A percentile compares a stretch with the other conserved stretches of the same genome.
phyloP scores from a whole-genome alignment of 2,888 invertebrate genomes.

The Drosophila mimica region DNA sequence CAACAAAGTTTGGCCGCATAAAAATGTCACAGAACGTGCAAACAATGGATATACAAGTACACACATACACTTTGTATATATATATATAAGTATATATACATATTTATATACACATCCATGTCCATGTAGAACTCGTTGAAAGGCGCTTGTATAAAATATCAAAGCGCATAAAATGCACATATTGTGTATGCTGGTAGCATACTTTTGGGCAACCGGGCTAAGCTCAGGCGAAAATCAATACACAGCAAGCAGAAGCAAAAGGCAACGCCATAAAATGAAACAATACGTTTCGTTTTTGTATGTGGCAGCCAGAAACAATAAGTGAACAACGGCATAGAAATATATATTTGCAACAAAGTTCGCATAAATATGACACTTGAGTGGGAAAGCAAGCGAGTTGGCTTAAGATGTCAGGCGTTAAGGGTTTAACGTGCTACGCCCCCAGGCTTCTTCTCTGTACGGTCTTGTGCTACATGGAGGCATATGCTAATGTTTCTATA shows the following conservation, averaged over 20 bases:
- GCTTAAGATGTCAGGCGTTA: slow-evolving; percentile 27
- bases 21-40: slow-evolving; percentile 77
- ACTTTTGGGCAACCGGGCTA: slow-evolving; percentile 48
- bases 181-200: slow-evolving; percentile 59
- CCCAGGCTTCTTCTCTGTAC: neutral
- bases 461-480: slow-evolving; percentile 9
- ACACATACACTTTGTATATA: slow-evolving; percentile 24
- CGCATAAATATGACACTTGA: slow-evolving; percentile 60
- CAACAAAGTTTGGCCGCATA: slow-evolving; percentile 77
- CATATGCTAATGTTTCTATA: slow-evolving; percentile 21
- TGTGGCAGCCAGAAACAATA: slow-evolving; percentile 32
- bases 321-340: slow-evolving; percentile 24
- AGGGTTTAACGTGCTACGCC: slow-evolving; percentile 26
- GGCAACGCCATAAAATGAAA: slow-evolving; percentile 42
- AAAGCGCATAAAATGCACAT: slow-evolving; percentile 75
- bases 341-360: slow-evolving; percentile 54
- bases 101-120: neutral
- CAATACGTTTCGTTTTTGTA: slow-evolving; percentile 27
- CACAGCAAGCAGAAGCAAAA: slow-evolving; percentile 34
- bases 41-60: slow-evolving; percentile 66
- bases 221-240: slow-evolving; percentile 58
- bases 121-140: slow-evolving; percentile 57
- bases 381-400: slow-evolving; percentile 27
- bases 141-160: slow-evolving; percentile 66
- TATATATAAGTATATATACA: neutral